These are phyloP conservation scores for Gavia stellata DNA, from an alignment of 2,113 vertebrate species.

Conservation along the genomic window DNA sequence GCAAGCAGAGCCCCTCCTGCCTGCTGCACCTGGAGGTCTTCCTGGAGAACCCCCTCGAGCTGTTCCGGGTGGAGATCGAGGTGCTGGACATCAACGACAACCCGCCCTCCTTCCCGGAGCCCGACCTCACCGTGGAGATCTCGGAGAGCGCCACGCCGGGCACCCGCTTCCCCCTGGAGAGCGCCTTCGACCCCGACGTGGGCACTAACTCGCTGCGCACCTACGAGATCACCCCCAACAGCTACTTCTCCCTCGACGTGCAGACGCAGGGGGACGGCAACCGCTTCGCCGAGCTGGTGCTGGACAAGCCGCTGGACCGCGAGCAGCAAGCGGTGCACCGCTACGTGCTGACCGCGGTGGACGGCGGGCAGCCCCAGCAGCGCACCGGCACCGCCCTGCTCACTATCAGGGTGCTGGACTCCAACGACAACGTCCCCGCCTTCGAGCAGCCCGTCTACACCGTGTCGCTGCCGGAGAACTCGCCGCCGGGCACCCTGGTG, in stretches of 20 bases:
- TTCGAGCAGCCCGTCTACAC: constrained; percentile 95
- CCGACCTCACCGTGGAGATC: constrained; percentile 95
- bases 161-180: constrained; percentile 94
- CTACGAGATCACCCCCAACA: constrained; percentile 95
- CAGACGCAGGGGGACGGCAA: constrained; percentile 94
- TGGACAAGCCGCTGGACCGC: constrained; percentile 91
- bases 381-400: constrained; percentile 94
- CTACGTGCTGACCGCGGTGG: constrained; percentile 95
- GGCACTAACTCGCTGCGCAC: constrained; percentile 95
- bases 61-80: constrained; percentile 95
- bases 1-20: constrained; percentile 90
- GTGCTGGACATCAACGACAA: constrained; percentile 98
- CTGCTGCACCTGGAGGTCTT: constrained; percentile 97
- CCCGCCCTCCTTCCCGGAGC: constrained; percentile 91
- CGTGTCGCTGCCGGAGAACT: constrained; percentile 89
- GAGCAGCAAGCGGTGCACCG: constrained; percentile 95
- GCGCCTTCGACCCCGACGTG: constrained; percentile 95
- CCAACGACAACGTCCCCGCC: constrained; percentile 95
- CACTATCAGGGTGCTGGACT: constrained; percentile 92
- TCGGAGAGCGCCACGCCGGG: constrained; percentile 96
- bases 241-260: constrained; percentile 93
- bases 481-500: constrained; percentile 87
- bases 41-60: constrained; percentile 93
- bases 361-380: constrained; percentile 87
- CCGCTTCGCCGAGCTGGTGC: constrained; percentile 93